phyloP scores from a whole-genome alignment of 53 echinoderm and acorn worm genomes.

The Arbacia lixula region DNA sequence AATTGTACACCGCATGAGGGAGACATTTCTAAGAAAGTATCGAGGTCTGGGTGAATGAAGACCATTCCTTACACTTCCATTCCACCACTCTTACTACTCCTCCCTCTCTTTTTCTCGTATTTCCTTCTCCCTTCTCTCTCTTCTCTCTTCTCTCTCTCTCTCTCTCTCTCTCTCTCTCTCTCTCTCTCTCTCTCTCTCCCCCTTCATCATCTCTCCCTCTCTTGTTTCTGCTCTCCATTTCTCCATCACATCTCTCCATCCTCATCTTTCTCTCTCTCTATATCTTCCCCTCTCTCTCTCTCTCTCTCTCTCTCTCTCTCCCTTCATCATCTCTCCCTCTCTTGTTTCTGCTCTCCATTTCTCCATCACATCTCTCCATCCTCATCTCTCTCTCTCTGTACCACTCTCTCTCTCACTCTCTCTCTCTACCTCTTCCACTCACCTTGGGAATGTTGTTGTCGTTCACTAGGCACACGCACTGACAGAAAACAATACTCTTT shows the following conservation, averaged over 20 bases:
- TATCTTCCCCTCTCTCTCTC: not conserved
- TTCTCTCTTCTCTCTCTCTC: not conserved
- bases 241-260: not conserved
- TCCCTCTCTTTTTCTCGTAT: not conserved
- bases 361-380: no score
- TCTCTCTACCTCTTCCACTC: not conserved
- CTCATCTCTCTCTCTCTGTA: constrained; percentile 1
- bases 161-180: not conserved
- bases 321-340: not conserved
- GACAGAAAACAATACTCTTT: no score
- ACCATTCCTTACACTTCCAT: not conserved
- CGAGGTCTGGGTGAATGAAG: no score
- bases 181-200: not conserved
- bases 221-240: not conserved
- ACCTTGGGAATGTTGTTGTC: not conserved
- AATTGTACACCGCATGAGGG: no score
- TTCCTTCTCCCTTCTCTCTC: not conserved
- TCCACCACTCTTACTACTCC: not conserved
- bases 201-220: not conserved
- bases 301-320: not conserved
- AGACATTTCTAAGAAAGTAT: no score
- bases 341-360: no score
- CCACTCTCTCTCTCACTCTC: not conserved
- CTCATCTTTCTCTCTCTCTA: constrained; percentile 5
- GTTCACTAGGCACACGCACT: no score